Conservation (phyloP, 2,888 invertebrate genomes). For the Xestoiulus laeticollis region DNA sequence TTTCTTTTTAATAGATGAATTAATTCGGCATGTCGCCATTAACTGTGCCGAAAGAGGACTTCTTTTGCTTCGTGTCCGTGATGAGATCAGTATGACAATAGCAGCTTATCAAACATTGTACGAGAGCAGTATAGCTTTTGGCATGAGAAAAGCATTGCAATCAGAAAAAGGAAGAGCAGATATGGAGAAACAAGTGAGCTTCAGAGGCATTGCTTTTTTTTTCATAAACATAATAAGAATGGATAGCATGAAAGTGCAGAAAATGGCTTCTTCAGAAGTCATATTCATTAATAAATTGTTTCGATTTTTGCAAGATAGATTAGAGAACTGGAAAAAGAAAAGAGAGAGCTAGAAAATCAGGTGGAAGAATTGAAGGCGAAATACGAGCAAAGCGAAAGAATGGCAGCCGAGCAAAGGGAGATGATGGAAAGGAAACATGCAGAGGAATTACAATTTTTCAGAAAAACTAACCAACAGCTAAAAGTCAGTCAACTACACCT, state of each 20-base stretch:
- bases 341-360: conserved; percentile 72
- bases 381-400: conserved; percentile 65
- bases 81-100: conserved; percentile 96
- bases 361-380: conserved; percentile 65
- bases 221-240: not conserved
- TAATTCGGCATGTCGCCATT: conserved; percentile 92
- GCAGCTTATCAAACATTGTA: conserved; percentile 96
- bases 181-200: conserved; percentile 70
- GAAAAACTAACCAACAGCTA: conserved; percentile 92
- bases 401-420: conserved; percentile 76
- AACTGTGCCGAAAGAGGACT: conserved; percentile 96
- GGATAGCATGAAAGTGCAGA: not conserved
- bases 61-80: conserved; percentile 88
- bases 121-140: conserved; percentile 95
- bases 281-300: not conserved
- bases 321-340: conserved; percentile 74
- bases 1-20: conserved; percentile 72
- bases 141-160: conserved; percentile 96
- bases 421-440: conserved; percentile 92
- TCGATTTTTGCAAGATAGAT: conserved; percentile 66
- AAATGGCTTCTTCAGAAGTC: not conserved
- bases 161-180: conserved; percentile 90
- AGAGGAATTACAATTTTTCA: conserved; percentile 90
- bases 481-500: conserved; percentile 70
- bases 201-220: not conserved